A percentile compares a stretch with the other conserved stretches of the same genome.
Evolutionary conservation across 2,113 vertebrate genomes (phyloP).

Genomic region (Tachuris rubrigastra): DNA sequence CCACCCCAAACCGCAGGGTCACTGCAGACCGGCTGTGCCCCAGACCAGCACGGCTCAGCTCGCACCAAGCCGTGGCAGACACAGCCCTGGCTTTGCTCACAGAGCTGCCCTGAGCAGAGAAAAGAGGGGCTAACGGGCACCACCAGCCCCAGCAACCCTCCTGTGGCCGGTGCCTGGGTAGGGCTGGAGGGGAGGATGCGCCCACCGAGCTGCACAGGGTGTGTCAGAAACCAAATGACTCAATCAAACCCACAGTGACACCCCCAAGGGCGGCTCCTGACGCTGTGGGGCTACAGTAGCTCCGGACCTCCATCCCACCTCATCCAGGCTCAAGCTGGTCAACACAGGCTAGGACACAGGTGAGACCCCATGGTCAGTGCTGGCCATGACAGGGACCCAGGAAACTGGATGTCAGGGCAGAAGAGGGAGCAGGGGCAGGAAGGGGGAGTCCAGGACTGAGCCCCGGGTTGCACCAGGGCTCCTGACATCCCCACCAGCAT

Average conservation of each 20-base stretch:
- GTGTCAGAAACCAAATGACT: not conserved
- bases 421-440: not conserved
- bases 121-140: rapidly evolving
- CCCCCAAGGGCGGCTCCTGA: not conserved
- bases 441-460: not conserved
- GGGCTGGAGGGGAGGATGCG: not conserved
- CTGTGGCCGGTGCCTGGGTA: rapidly evolving
- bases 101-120: not conserved
- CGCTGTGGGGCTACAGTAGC: not conserved
- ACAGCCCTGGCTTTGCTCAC: not conserved
- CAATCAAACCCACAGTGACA: not conserved
- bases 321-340: not conserved
- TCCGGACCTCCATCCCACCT: not conserved
- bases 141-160: not conserved
- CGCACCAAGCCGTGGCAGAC: not conserved
- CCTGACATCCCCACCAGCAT: not conserved
- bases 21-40: not conserved
- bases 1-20: not conserved
- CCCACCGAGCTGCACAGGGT: not conserved
- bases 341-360: not conserved
- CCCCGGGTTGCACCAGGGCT: not conserved
- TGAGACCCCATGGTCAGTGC: not conserved
- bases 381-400: rapidly evolving
- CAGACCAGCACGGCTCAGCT: rapidly evolving
- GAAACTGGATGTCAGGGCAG: rapidly evolving